Conservation (phyloP, 2,888 invertebrate species). For the Acronicta leporina region DNA sequence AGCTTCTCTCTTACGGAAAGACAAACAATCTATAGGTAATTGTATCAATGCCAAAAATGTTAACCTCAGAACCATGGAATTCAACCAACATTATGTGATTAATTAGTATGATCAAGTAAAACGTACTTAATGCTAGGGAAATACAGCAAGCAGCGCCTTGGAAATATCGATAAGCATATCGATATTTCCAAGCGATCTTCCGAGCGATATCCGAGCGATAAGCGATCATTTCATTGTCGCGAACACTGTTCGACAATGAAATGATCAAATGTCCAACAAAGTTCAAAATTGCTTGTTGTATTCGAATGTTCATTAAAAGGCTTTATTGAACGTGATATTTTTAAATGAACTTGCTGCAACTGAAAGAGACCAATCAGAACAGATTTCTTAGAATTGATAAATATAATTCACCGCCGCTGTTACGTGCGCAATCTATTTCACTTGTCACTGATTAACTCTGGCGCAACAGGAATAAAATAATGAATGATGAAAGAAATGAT, state of each 20-base stretch:
- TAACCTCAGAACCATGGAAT: too few species aligned
- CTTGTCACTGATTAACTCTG: background rate
- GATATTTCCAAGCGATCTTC: too few species aligned
- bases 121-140: conserved; percentile 26
- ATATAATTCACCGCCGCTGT: background rate
- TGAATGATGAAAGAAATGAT: background rate
- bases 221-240: too few species aligned
- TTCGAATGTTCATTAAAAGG: conserved; percentile 2
- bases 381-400: background rate
- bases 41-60: too few species aligned
- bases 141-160: conserved; percentile 32
- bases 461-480: background rate
- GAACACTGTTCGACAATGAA: conserved; percentile 17
- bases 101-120: conserved; percentile 43
- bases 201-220: too few species aligned
- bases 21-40: too few species aligned
- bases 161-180: conserved; percentile 25
- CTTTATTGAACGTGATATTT: background rate
- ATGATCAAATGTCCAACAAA: conserved; percentile 10
- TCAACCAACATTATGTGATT: too few species aligned
- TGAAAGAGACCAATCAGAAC: background rate
- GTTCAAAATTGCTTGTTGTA: conserved; percentile 16
- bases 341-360: conserved; percentile 1
- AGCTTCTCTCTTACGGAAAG: too few species aligned
- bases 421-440: background rate